phyloP scores from a whole-genome alignment of 2,888 invertebrate species.

The Limnephilus rhombicus region DNA sequence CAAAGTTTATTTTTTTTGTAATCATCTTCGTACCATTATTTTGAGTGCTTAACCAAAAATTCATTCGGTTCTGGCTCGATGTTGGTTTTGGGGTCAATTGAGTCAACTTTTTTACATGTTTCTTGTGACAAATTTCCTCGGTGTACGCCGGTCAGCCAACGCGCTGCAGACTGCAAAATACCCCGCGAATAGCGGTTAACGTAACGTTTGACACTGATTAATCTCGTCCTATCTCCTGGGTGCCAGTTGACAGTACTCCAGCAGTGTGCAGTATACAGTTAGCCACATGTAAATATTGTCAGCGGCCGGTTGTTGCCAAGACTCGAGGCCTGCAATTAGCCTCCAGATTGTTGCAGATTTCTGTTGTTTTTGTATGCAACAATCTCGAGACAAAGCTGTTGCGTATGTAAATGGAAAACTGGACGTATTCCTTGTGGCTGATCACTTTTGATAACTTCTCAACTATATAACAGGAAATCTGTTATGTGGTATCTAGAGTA shows the following conservation, averaged over 20 bases:
- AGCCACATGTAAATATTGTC: conserved; percentile 36
- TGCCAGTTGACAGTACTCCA: not conserved
- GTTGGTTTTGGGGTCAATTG: not conserved
- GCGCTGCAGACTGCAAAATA: not conserved
- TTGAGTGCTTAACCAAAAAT: not conserved
- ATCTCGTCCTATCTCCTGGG: not conserved
- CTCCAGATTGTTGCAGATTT: not conserved
- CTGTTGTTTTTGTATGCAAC: not conserved
- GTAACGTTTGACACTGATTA: not conserved
- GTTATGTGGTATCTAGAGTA: not conserved
- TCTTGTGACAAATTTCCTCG: not conserved
- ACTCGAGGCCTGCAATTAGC: conserved; percentile 21
- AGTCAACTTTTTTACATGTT: not conserved
- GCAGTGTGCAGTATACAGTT: conserved; percentile 14
- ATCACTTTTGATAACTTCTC: too few relatives aligned
- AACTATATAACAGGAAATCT: not conserved
- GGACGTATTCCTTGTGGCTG: not conserved
- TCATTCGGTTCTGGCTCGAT: not conserved
- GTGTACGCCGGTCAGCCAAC: too few relatives aligned
- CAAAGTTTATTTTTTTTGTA: not conserved
- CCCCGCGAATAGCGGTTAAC: not conserved
- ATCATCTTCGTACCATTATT: not conserved
- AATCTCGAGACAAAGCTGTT: not conserved
- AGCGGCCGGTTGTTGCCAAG: not conserved
- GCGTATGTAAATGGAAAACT: not conserved